A percentile compares a stretch with the other conserved stretches of the same genome.
Conservation (phyloP, 2,888 invertebrate species). For the Chymomyza procnemis region DNA sequence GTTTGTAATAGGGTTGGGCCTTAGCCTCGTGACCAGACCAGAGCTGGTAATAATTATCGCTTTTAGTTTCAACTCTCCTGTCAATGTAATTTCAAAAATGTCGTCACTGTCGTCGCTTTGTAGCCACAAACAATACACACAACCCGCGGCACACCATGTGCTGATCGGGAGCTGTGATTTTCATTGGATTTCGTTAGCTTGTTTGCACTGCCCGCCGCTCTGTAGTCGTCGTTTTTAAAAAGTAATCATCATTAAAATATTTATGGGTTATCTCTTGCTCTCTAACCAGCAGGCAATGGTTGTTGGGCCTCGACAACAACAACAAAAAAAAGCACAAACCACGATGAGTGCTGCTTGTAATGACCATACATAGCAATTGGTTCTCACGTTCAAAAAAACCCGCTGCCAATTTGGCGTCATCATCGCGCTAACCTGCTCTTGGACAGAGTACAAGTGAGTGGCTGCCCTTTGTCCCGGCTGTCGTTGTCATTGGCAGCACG, state of each 20-base stretch:
- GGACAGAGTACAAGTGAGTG: constrained; percentile 5
- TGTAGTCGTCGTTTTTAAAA: constrained; percentile 55
- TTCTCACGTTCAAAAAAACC: constrained; percentile 64
- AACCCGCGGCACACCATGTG: constrained; percentile 3
- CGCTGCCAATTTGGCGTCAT: constrained; percentile 71
- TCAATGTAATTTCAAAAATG: constrained; percentile 76
- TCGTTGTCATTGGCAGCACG: constrained; percentile 37
- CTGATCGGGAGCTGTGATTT: constrained; percentile 56
- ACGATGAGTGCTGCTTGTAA: constrained; percentile 57
- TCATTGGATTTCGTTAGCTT: constrained; percentile 34
- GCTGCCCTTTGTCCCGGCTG: background rate
- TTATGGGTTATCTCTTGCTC: constrained; percentile 64
- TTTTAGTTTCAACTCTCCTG: constrained; percentile 69
- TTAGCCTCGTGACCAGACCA: constrained; percentile 3
- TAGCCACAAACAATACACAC: constrained; percentile 25
- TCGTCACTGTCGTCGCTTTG: constrained; percentile 73
- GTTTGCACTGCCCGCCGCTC: background rate
- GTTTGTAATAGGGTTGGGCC: constrained; percentile 31
- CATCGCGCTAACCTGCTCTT: constrained; percentile 43
- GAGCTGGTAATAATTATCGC: constrained; percentile 66
- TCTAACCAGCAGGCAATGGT: constrained; percentile 16
- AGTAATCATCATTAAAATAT: constrained; percentile 73
- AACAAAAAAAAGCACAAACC: constrained; percentile 9
- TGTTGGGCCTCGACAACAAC: constrained; percentile 23
- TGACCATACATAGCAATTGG: constrained; percentile 71